These are phyloP conservation scores for Cygnus olor DNA, from an alignment of 2,797 vertebrate species.

Conservation along the genomic window DNA sequence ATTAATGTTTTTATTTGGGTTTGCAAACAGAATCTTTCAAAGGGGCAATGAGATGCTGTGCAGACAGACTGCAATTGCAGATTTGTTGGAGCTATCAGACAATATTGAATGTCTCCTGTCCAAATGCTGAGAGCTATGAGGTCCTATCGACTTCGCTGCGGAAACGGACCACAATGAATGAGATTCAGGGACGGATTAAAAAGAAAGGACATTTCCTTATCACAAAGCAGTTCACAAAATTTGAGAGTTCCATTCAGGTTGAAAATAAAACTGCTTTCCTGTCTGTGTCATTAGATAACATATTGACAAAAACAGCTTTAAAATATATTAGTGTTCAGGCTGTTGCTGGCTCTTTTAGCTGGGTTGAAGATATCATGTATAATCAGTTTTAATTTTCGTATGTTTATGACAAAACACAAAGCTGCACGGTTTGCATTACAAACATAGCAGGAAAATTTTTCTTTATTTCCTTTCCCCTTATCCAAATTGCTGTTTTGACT, in stretches of 20 bases:
- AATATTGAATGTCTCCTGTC: slow-evolving; percentile 58
- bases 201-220: background rate
- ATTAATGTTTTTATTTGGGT: slow-evolving; percentile 20
- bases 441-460: background rate
- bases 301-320: background rate
- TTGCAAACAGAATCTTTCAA: slow-evolving; percentile 43
- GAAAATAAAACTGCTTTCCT: slow-evolving; percentile 8
- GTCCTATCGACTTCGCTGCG: slow-evolving; percentile 43
- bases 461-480: background rate
- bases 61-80: slow-evolving; percentile 39
- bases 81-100: slow-evolving; percentile 50
- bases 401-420: background rate
- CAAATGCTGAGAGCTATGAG: slow-evolving; percentile 29
- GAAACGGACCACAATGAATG: slow-evolving; percentile 25
- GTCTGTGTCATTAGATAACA: background rate
- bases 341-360: background rate
- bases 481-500: slow-evolving; percentile 5
- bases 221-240: background rate
- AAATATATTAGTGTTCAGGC: background rate
- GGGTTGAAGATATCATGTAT: background rate
- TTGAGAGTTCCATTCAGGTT: background rate
- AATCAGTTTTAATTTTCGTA: background rate
- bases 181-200: slow-evolving; percentile 34
- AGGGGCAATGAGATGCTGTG: background rate
- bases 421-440: background rate